Evolutionary conservation across 2,888 invertebrate species (phyloP), one percentile per base, ranked within the genome.

Genomic region (Caenorhabditis panamensis): DNA sequence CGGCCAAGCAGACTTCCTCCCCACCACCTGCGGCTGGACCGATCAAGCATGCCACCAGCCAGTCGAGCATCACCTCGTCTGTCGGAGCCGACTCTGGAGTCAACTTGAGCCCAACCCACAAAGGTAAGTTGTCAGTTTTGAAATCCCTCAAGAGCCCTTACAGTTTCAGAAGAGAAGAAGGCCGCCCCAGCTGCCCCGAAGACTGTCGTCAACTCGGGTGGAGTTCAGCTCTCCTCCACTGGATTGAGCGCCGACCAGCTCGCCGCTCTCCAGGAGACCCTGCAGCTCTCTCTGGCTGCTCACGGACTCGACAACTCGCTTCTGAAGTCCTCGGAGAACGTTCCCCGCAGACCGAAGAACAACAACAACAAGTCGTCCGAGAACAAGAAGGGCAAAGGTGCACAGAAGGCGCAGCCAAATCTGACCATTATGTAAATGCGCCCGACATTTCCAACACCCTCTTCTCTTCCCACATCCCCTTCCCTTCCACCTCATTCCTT

Each of bases 61-160:
- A 89, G 56, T 86, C 87, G 13, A 86, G 86, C 56, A 79, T 88
- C 56, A 86, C 86, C 37, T 89, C 89, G 68, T 87, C 87, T 4
- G 85, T 88, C 24, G 88, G 87, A 49, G 88, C 87, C 22, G 88
- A 88, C 67, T 88, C 88, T 26, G 88, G 88, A 37, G 84, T 88
- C 26, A 89, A 86, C 58, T 68, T 88, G 49, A 87, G 87, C 78
- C 88, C 80, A 68, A 85, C 79, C 61, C 85, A 79, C 69, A 86
- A 85, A 77, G 86, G 86, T 85, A 36, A 56, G 54, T 22, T 18
- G 16, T 18, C 11, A 20, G 1, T 20, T 31, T 68, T 56, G 13
- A 16, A 3, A 6, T 6, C 13, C 20, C 44, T 54, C 22, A 5
- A 22, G 28, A 37, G 18, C 11, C n/a, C n/a, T 58, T 58, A 1